phyloP scores from a whole-genome alignment of 2,888 invertebrate species.

The Philereme vetulata region DNA sequence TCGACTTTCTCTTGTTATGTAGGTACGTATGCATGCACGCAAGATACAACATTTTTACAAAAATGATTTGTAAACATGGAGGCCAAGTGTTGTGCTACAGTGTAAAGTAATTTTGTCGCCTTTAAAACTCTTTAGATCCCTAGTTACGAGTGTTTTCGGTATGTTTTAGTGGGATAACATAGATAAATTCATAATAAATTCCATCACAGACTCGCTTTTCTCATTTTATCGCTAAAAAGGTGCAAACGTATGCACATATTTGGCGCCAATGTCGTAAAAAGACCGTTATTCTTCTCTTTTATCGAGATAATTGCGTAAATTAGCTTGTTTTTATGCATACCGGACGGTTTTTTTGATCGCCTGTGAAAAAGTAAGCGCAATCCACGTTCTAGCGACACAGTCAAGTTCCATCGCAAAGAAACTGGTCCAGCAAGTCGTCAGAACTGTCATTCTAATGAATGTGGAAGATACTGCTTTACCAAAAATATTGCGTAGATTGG shows the following conservation, averaged over 20 bases:
- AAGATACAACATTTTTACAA: slow-evolving; percentile 57
- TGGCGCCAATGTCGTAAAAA: slow-evolving; percentile 79
- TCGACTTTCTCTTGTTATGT: slow-evolving; percentile 68
- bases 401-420: slow-evolving; percentile 62
- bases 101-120: slow-evolving; percentile 54
- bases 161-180: slow-evolving; percentile 50
- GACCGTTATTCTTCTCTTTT: slow-evolving; percentile 68
- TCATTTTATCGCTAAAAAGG: slow-evolving; percentile 38
- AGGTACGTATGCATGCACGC: slow-evolving; percentile 48
- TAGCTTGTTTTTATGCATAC: slow-evolving; percentile 37
- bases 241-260: slow-evolving; percentile 82
- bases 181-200: slow-evolving; percentile 13
- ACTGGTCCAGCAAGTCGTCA: slow-evolving; percentile 78
- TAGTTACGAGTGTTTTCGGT: slow-evolving; percentile 44
- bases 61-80: slow-evolving; percentile 83
- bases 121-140: slow-evolving; percentile 24
- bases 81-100: slow-evolving; percentile 67
- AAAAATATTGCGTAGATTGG: slow-evolving; percentile 39
- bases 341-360: slow-evolving; percentile 28
- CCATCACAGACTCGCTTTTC: slow-evolving; percentile 34
- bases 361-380: slow-evolving; percentile 35
- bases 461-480: slow-evolving; percentile 47
- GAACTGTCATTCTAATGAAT: slow-evolving; percentile 73
- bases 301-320: slow-evolving; percentile 40
- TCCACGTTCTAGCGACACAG: slow-evolving; percentile 36